Evolutionary conservation across 2,888 invertebrate genomes (phyloP).

Genomic region (Seira musarum): DNA sequence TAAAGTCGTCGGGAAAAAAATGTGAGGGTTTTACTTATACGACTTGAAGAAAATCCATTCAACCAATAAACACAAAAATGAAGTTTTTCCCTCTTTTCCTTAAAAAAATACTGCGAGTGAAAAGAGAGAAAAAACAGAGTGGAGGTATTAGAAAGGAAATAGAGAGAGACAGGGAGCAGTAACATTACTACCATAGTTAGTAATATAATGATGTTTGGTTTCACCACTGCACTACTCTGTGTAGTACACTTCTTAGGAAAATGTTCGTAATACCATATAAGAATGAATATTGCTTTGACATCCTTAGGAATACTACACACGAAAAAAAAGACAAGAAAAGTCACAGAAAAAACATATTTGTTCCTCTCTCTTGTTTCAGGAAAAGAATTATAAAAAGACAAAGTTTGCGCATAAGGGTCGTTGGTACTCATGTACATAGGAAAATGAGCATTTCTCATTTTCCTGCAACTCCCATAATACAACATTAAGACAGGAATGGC

Average conservation of each 20-base stretch:
- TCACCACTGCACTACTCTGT: neutral
- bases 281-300: constrained; percentile 44
- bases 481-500: neutral
- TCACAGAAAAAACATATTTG: neutral
- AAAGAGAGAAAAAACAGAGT: constrained; percentile 29
- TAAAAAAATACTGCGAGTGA: constrained; percentile 36
- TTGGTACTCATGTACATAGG: constrained; percentile 46
- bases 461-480: constrained; percentile 1
- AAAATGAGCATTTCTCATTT: constrained; percentile 36
- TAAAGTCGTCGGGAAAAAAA: neutral
- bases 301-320: too few species aligned
- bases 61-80: constrained; percentile 53
- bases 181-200: too few species aligned
- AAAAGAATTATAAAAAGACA: constrained; percentile 30
- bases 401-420: constrained; percentile 31
- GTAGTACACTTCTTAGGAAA: constrained; percentile 32
- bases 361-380: constrained; percentile 12
- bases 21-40: constrained; percentile 6
- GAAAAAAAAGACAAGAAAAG: neutral
- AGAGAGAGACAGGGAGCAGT: neutral
- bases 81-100: constrained; percentile 30
- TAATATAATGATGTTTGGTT: too few species aligned
- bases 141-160: neutral
- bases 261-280: constrained; percentile 56
- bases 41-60: constrained; percentile 48